These are phyloP conservation scores for Eubucco bourcierii DNA, from an alignment of 2,113 vertebrate genomes.

Conservation along the genomic window DNA sequence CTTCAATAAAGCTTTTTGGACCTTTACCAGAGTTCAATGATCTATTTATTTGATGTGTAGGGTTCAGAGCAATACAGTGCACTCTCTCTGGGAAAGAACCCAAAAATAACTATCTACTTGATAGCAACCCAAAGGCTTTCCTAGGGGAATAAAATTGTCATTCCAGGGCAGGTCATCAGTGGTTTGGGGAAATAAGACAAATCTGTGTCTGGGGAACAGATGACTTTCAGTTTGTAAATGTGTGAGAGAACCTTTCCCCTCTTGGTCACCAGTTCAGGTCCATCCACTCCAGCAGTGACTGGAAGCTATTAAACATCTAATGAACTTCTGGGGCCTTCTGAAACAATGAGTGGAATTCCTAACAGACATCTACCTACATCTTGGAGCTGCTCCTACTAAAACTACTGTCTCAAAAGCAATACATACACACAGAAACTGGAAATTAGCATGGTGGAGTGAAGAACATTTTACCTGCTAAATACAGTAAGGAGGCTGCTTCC, in stretches of 20 bases:
- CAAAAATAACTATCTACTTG: conserved; percentile 62
- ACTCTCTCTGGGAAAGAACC: conserved; percentile 58
- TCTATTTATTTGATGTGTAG: conserved; percentile 36
- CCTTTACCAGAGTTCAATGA: conserved; percentile 3
- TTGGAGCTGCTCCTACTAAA: neutral
- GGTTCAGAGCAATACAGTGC: conserved; percentile 42
- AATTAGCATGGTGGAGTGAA: neutral
- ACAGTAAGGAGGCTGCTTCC: neutral
- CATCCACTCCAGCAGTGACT: neutral
- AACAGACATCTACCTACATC: neutral
- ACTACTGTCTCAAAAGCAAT: neutral
- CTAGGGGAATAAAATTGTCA: conserved; percentile 45
- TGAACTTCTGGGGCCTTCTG: conserved; percentile 34
- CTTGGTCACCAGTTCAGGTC: conserved; percentile 41
- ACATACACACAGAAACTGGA: neutral
- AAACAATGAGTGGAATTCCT: neutral
- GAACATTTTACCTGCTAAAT: neutral
- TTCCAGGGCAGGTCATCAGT: conserved; percentile 50
- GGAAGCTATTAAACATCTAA: conserved; percentile 51
- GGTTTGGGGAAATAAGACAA: conserved; percentile 45
- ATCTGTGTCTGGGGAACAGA: conserved; percentile 60
- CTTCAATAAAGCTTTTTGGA: conserved; percentile 44
- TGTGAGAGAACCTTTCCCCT: conserved; percentile 50
- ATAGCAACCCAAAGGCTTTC: conserved; percentile 55
- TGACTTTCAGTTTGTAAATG: conserved; percentile 48